Percentiles rank a stretch among this genome's conserved stretches.
Conservation (phyloP, 2,797 vertebrate genomes). For the Alfaro cultratus region DNA sequence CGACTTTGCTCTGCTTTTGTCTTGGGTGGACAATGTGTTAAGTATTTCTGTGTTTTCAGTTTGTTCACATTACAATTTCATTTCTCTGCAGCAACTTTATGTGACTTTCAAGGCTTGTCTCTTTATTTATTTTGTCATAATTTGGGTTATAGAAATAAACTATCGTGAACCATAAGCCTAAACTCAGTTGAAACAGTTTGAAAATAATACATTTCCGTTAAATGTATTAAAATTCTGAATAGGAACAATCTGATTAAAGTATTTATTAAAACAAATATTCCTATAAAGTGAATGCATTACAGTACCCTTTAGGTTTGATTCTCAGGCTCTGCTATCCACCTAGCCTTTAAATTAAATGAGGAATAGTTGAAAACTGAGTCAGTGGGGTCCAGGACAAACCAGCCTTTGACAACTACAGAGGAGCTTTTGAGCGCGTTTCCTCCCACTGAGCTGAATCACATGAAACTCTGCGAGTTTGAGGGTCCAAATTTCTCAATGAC, state of each 20-base stretch:
- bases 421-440: conserved; percentile 34
- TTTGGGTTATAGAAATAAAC: neutral
- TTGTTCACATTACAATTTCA: neutral
- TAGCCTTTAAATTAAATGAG: neutral
- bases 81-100: neutral
- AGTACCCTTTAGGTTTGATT: neutral
- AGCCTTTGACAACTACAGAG: conserved; percentile 32
- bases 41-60: neutral
- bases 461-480: conserved; percentile 20
- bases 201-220: neutral
- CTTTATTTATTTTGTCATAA: neutral
- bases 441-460: conserved; percentile 54
- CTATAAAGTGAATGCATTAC: neutral
- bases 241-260: neutral
- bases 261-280: neutral
- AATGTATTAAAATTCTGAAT: neutral
- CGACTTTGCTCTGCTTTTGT: neutral
- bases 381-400: conserved; percentile 12
- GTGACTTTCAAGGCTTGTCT: neutral
- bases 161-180: neutral
- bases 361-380: conserved; percentile 7
- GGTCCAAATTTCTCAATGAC: conserved; percentile 10
- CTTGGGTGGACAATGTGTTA: neutral
- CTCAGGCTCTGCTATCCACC: neutral
- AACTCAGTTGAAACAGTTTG: neutral